Evolutionary conservation across 1,140 invertebrate genomes (phyloP), one percentile per base, ranked within the genome.

Genomic region (Hylaeus anthracinus): DNA sequence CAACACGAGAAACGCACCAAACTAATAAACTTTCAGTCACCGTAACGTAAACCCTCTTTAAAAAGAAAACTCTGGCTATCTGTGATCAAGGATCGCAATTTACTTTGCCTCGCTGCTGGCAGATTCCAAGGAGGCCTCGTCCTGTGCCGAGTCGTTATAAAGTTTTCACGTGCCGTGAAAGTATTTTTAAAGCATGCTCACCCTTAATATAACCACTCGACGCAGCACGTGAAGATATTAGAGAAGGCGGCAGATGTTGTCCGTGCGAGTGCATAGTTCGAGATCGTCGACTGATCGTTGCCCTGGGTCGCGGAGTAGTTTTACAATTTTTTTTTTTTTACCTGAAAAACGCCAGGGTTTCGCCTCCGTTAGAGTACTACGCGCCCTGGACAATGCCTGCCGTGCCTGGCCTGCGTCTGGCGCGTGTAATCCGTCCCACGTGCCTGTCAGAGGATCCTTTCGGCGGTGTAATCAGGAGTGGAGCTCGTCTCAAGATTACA

Each of bases 391-490:
- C 43, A 81, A 81, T 66, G 45, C 26, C 26, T 69, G 2, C 71
- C 15, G 6, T 51, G 66, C 58, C 64, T 55, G 43, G 12, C 43
- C 15, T 53, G 43, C n/a, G 66, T 72, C 53, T 72, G 61, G 51
- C 67, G 80, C n/a, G 9, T n/a, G 2, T 82, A 79, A 82, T 79
- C 61, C 67, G 43, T 58, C 51, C 60, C 67, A 79, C 75, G 67
- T 79, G 80, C 64, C 10, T 12, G 80, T 82, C 78, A 82, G 60
- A 78, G 67, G 60, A 81, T 78, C 53, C 51, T 45, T 65, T 65
- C n/a, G 45, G 3, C 37, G 45, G 56, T 15, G 6, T 56, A 51
- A 71, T 51, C 72, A 39, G 0, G 3, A 9, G 26, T 2, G 6
- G 14, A 56, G 66, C 26, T 65, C 39, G 45, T 1, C 66, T 55